Conservation (phyloP, 2,797 vertebrate genomes). For the Gila robusta region DNA sequence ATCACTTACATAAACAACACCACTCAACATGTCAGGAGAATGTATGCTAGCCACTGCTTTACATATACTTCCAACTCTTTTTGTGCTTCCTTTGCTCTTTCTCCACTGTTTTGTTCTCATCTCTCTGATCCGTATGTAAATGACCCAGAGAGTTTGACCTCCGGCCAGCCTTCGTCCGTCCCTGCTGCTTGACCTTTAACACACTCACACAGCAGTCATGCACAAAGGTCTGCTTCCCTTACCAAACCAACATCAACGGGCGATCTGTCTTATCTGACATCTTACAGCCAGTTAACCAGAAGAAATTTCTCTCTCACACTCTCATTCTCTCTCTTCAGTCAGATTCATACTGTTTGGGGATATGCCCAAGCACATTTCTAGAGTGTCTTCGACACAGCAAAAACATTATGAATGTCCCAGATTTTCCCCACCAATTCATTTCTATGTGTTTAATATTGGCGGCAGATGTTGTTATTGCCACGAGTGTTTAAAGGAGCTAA, state of each 20-base stretch:
- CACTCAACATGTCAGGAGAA: not conserved
- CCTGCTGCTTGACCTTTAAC: constrained; percentile 65
- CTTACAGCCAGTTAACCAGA: constrained; percentile 26
- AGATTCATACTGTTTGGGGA: not conserved
- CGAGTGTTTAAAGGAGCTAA: not conserved
- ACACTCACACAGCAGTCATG: constrained; percentile 45
- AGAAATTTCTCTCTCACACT: not conserved
- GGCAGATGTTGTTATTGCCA: constrained; percentile 23
- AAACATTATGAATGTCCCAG: constrained; percentile 74
- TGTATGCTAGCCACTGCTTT: not conserved
- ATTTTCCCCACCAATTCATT: constrained; percentile 63
- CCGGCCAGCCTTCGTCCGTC: constrained; percentile 24
- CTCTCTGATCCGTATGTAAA: constrained; percentile 52
- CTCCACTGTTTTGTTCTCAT: constrained; percentile 12
- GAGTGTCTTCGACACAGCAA: constrained; percentile 46
- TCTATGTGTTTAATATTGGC: constrained; percentile 46
- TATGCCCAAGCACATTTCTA: constrained; percentile 3
- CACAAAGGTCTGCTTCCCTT: constrained; percentile 38
- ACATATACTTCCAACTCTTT: constrained; percentile 15
- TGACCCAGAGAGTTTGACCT: constrained; percentile 70
- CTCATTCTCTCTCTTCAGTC: constrained; percentile 16
- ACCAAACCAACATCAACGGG: constrained; percentile 32
- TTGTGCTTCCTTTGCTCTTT: constrained; percentile 58
- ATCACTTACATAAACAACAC: not conserved
- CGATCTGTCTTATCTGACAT: constrained; percentile 46